A percentile compares a stretch with the other conserved stretches of the same genome.
These are phyloP conservation scores for Stictonetta naevosa DNA, from an alignment of 2,113 vertebrate species.

Conservation along the genomic window DNA sequence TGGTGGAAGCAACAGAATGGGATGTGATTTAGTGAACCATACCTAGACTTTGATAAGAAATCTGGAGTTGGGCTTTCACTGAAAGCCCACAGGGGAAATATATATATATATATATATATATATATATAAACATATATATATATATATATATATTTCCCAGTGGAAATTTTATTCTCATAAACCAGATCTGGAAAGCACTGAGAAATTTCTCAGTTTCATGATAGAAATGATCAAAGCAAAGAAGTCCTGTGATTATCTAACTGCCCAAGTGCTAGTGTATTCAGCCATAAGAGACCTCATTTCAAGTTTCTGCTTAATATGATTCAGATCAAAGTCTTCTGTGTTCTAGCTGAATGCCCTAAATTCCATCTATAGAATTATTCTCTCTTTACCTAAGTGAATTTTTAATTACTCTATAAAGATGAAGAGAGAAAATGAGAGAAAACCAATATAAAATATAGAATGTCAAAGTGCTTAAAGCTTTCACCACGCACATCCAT, in stretches of 20 bases:
- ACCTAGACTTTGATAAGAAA: not conserved
- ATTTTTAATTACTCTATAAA: slow-evolving; percentile 11
- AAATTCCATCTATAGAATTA: not conserved
- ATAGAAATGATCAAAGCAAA: slow-evolving; percentile 26
- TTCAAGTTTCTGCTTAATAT: slow-evolving; percentile 13
- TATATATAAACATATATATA: not conserved
- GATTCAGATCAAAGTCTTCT: slow-evolving; percentile 39
- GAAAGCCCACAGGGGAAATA: not conserved
- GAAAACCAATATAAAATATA: not conserved
- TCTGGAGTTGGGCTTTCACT: not conserved
- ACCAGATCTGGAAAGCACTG: not conserved
- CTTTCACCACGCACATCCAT: not conserved
- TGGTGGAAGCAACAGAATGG: not conserved
- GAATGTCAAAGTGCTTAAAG: not conserved
- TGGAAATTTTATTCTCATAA: not conserved
- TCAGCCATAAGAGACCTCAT: not conserved
- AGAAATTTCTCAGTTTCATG: not conserved
- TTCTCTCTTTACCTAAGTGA: not conserved
- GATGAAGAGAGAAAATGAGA: not conserved
- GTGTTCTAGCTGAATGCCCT: not conserved
- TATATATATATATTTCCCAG: not conserved
- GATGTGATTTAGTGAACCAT: not conserved
- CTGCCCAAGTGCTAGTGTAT: not conserved
- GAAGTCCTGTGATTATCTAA: not conserved
- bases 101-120: not conserved